These are phyloP conservation scores for Adelges cooleyi DNA, from an alignment of 1,140 invertebrate species.

Conservation along the genomic window DNA sequence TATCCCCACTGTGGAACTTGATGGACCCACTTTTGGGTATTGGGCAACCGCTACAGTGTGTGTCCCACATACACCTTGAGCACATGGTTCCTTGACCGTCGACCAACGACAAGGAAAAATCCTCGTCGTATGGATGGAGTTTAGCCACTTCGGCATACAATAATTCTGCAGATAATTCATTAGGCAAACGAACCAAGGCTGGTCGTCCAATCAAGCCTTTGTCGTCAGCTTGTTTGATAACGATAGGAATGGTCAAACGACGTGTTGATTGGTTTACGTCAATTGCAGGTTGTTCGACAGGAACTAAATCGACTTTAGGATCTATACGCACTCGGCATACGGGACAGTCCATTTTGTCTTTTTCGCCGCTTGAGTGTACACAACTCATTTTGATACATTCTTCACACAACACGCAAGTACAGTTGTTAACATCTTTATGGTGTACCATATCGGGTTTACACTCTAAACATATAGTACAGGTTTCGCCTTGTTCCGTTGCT, in stretches of 20 bases:
- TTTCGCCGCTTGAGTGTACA: constrained; percentile 39
- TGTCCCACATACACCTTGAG: constrained; percentile 49
- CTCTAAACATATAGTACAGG: constrained; percentile 53
- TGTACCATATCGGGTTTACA: constrained; percentile 46
- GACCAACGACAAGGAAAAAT: constrained; percentile 43
- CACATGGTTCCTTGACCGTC: constrained; percentile 47
- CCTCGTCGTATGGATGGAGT: constrained; percentile 41
- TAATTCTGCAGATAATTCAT: constrained; percentile 42
- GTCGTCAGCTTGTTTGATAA: constrained; percentile 13
- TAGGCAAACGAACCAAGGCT: constrained; percentile 46
- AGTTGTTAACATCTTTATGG: constrained; percentile 40
- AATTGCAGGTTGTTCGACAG: constrained; percentile 37
- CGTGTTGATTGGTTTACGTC: neutral
- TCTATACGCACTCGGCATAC: constrained; percentile 43
- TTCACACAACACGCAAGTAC: constrained; percentile 49
- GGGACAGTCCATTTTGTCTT: constrained; percentile 41
- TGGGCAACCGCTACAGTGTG: constrained; percentile 50
- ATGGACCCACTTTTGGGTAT: constrained; percentile 44
- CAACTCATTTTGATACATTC: constrained; percentile 48
- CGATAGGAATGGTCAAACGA: constrained; percentile 1
- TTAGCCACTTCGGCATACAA: constrained; percentile 43
- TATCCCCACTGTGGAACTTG: constrained; percentile 45
- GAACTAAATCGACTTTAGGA: constrained; percentile 42
- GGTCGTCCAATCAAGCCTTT: constrained; percentile 44
- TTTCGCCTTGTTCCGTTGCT: constrained; percentile 24